Evolutionary conservation across 2,797 vertebrate genomes (phyloP).

Genomic region (Cottoperca gobio): DNA sequence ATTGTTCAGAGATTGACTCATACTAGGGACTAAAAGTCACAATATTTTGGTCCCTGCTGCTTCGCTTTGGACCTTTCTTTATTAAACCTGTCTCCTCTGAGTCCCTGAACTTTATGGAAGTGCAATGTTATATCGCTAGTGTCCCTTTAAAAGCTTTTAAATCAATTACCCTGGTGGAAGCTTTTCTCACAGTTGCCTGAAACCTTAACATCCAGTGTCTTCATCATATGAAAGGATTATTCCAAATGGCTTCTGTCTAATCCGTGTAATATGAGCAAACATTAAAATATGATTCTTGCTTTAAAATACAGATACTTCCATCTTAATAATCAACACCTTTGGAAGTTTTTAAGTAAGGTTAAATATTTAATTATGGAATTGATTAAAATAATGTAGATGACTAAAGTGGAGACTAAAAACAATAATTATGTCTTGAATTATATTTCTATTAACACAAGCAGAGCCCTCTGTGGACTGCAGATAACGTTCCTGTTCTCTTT

Average conservation of each 20-base stretch:
- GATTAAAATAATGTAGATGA: neutral
- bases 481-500: neutral
- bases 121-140: neutral
- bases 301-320: neutral
- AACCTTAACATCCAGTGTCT: constrained; percentile 19
- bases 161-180: neutral
- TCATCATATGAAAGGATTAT: constrained; percentile 26
- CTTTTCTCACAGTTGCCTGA: constrained; percentile 28
- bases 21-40: too few species aligned
- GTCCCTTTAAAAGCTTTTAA: too few species aligned
- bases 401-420: neutral
- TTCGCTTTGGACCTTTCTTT: neutral
- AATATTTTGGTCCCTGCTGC: too few species aligned
- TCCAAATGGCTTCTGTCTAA: constrained; percentile 16
- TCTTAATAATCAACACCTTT: neutral
- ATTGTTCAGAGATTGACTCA: too few species aligned
- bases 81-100: neutral
- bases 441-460: neutral
- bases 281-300: neutral
- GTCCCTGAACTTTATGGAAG: neutral
- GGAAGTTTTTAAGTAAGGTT: neutral
- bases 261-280: neutral
- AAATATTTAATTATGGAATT: neutral
- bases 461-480: neutral
- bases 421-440: neutral